These are phyloP conservation scores for Chymomyza costata DNA, from an alignment of 1,140 invertebrate genomes.

Conservation along the genomic window DNA sequence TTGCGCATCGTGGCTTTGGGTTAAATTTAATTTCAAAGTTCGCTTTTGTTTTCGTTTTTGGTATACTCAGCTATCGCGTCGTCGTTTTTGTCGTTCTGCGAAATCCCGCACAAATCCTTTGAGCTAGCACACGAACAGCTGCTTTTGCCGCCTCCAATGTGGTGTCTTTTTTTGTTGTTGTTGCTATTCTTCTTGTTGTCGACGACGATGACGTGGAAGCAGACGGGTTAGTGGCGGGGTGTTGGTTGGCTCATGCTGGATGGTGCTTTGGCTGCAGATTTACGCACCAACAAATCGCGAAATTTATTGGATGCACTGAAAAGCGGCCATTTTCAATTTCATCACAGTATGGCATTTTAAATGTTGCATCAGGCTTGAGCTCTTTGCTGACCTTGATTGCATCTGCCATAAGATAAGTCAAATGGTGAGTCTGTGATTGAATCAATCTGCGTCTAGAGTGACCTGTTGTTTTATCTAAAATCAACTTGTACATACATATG, in stretches of 20 bases:
- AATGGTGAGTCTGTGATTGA: background rate
- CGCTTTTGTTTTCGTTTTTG: constrained; percentile 43
- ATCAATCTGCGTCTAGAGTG: background rate
- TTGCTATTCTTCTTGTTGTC: constrained; percentile 25
- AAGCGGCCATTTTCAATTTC: constrained; percentile 54
- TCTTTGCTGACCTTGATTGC: constrained; percentile 55
- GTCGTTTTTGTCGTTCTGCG: constrained; percentile 63
- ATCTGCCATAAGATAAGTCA: constrained; percentile 38
- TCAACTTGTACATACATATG: background rate
- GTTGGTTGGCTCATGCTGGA: too few relatives aligned
- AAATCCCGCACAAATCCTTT: constrained; percentile 71
- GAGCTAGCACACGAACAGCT: constrained; percentile 67
- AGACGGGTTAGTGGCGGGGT: too few relatives aligned
- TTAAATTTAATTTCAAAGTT: constrained; percentile 70
- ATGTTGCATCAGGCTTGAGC: constrained; percentile 13
- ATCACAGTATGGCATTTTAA: constrained; percentile 21
- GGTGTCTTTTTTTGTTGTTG: constrained; percentile 10
- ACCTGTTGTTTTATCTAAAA: too few relatives aligned
- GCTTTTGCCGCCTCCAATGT: constrained; percentile 32
- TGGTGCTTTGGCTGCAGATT: constrained; percentile 62
- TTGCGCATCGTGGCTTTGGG: constrained; percentile 27
- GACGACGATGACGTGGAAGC: too few relatives aligned
- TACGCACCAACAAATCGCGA: constrained; percentile 67
- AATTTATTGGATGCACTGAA: constrained; percentile 46
- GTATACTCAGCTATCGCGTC: constrained; percentile 24